Evolutionary conservation across 1,140 invertebrate species (phyloP).

Genomic region (Drosophila malerkotliana): DNA sequence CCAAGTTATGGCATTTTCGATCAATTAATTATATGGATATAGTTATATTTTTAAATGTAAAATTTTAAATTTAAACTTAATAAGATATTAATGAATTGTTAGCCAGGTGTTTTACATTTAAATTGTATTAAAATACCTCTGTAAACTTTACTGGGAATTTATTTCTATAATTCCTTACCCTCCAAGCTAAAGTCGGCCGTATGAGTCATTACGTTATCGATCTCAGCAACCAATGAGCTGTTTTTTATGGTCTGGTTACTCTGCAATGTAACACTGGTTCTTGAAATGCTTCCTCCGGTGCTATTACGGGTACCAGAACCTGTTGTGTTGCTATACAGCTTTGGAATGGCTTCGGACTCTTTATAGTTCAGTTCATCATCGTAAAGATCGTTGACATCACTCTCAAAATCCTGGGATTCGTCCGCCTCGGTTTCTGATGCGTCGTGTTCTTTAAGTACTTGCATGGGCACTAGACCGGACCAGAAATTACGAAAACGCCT

Average conservation of each 20-base stretch:
- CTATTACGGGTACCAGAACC: slow-evolving; percentile 29
- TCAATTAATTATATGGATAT: too few species aligned
- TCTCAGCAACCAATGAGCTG: slow-evolving; percentile 56
- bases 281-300: slow-evolving; percentile 22
- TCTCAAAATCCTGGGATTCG: slow-evolving; percentile 85
- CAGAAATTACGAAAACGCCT: background rate
- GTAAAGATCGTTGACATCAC: slow-evolving; percentile 84
- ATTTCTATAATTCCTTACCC: slow-evolving; percentile 50
- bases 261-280: slow-evolving; percentile 8
- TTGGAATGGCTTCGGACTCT: slow-evolving; percentile 83
- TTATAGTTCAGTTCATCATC: slow-evolving; percentile 84
- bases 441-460: slow-evolving; percentile 91
- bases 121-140: too few species aligned
- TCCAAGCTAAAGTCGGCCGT: slow-evolving; percentile 75
- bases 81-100: too few species aligned
- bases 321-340: slow-evolving; percentile 73
- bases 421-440: slow-evolving; percentile 90
- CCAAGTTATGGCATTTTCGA: too few species aligned
- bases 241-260: slow-evolving; percentile 53
- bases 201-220: slow-evolving; percentile 78
- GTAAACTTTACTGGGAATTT: background rate
- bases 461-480: slow-evolving; percentile 88
- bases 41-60: too few species aligned
- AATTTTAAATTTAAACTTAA: too few species aligned
- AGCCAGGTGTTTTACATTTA: too few species aligned